phyloP scores from a whole-genome alignment of 2,797 vertebrate species.

The Rhinophrynus dorsalis region DNA sequence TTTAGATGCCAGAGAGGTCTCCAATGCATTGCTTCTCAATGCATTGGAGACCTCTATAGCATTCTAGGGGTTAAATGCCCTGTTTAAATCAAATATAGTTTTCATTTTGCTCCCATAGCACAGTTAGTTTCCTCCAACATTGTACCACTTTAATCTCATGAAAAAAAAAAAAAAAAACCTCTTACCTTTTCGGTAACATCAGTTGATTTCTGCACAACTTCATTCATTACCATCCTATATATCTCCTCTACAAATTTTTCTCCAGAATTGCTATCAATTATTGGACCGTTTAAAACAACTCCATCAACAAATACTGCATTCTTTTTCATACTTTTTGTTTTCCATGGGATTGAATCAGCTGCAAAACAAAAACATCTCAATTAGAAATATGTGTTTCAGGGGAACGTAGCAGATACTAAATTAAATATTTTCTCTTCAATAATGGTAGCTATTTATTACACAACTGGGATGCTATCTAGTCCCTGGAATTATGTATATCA shows the following conservation, averaged over 20 bases:
- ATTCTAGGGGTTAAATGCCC: too few species aligned
- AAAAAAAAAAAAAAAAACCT: too few species aligned
- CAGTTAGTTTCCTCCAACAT: too few species aligned
- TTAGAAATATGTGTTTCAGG: slow-evolving; percentile 18
- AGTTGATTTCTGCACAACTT: slow-evolving; percentile 74
- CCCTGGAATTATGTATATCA: neutral
- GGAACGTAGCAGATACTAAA: neutral
- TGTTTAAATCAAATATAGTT: too few species aligned
- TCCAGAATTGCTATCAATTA: slow-evolving; percentile 64
- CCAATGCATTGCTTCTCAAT: too few species aligned
- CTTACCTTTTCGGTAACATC: slow-evolving; percentile 78
- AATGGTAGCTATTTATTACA: neutral
- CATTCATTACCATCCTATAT: slow-evolving; percentile 75
- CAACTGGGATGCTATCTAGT: neutral
- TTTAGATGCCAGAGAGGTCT: too few species aligned
- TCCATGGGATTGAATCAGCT: slow-evolving; percentile 57
- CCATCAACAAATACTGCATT: slow-evolving; percentile 69
- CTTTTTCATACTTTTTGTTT: slow-evolving; percentile 60
- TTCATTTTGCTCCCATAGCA: too few species aligned
- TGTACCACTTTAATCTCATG: too few species aligned
- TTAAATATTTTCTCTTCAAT: slow-evolving; percentile 1
- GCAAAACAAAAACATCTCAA: slow-evolving; percentile 50
- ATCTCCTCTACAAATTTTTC: slow-evolving; percentile 78
- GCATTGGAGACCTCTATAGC: too few species aligned
- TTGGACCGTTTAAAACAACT: slow-evolving; percentile 67